These are phyloP conservation scores for Pararge aegeria DNA, from an alignment of 1,140 invertebrate species.

Conservation along the genomic window DNA sequence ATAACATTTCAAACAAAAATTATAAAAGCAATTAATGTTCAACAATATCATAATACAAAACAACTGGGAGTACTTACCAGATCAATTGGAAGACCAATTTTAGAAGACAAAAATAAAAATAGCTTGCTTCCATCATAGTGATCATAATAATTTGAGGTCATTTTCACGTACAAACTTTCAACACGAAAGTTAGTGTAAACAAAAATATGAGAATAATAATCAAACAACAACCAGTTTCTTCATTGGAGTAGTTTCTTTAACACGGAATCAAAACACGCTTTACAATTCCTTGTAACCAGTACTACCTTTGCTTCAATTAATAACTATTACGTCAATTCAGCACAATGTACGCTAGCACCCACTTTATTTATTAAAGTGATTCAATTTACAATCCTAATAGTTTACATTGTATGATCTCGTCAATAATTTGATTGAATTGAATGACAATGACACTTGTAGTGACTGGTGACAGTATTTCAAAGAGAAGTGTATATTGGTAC, in stretches of 20 bases:
- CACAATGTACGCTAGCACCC: slow-evolving; percentile 24
- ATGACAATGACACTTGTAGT: too few species aligned
- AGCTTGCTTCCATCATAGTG: slow-evolving; percentile 71
- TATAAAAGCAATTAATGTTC: not conserved
- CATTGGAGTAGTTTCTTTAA: not conserved
- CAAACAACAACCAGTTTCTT: slow-evolving; percentile 3
- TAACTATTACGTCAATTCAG: slow-evolving; percentile 25
- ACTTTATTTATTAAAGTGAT: slow-evolving; percentile 25
- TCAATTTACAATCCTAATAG: slow-evolving; percentile 24
- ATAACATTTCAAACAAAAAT: slow-evolving; percentile 6
- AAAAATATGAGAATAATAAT: not conserved
- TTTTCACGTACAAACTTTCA: slow-evolving; percentile 27
- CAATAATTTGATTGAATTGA: not conserved
- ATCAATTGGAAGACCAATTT: slow-evolving; percentile 66
- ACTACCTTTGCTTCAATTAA: slow-evolving; percentile 19
- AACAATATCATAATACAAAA: slow-evolving; percentile 34
- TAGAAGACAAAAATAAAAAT: slow-evolving; percentile 57
- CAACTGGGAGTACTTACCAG: slow-evolving; percentile 38
- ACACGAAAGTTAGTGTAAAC: not conserved
- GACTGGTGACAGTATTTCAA: too few species aligned
- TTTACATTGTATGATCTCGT: not conserved
- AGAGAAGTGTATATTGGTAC: too few species aligned
- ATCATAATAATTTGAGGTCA: slow-evolving; percentile 54
- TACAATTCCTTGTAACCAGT: not conserved
- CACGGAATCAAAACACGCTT: slow-evolving; percentile 12